phyloP scores from a whole-genome alignment of 2,113 vertebrate genomes.

The Brevimyrus niger region DNA sequence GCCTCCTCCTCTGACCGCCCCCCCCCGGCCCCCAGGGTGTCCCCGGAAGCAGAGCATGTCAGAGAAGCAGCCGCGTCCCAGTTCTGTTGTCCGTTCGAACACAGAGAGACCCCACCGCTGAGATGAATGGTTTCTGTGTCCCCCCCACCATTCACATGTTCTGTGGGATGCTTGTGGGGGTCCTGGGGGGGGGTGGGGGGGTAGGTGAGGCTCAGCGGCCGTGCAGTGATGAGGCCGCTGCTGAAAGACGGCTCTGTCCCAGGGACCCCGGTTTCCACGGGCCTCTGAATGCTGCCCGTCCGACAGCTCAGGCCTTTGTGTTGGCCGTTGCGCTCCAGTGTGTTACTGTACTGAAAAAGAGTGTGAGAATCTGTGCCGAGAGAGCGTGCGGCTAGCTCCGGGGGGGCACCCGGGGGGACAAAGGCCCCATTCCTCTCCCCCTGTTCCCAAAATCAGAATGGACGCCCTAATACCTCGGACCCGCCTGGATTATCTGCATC shows the following conservation, averaged over 20 bases:
- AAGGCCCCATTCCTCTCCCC: background rate
- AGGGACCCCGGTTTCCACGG: background rate
- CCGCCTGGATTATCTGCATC: background rate
- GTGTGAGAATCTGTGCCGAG: background rate
- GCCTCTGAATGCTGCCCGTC: background rate
- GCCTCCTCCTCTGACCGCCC: background rate
- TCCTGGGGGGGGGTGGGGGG: background rate
- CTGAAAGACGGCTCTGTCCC: constrained; percentile 31
- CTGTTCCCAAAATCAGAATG: background rate
- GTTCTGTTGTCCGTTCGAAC: background rate
- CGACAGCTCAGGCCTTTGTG: background rate
- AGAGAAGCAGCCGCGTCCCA: background rate
- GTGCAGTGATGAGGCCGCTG: constrained; percentile 10
- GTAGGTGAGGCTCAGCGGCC: background rate
- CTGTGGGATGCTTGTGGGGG: background rate
- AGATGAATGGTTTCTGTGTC: background rate
- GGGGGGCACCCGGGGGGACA: background rate
- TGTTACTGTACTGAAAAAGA: constrained; percentile 1
- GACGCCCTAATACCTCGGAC: background rate
- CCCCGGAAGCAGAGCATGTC: background rate
- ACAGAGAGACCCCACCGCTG: background rate
- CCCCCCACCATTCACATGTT: background rate
- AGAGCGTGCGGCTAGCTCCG: background rate
- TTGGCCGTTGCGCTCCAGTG: background rate
- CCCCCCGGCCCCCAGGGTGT: background rate